Evolutionary conservation across 2,113 vertebrate species (phyloP).

Genomic region (Petrocephalus microphthalmus): DNA sequence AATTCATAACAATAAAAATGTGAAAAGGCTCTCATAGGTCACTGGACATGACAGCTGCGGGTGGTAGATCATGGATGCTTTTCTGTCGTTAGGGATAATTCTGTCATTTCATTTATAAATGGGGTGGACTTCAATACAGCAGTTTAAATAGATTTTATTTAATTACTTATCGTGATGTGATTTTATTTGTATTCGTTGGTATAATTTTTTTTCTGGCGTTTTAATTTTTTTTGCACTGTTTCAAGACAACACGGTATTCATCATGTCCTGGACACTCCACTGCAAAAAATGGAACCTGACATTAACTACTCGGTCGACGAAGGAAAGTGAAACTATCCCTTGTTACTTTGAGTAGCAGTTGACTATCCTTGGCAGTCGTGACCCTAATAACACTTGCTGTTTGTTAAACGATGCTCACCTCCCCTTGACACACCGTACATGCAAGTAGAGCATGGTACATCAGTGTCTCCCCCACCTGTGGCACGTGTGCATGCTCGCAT

Average conservation of each 20-base stretch:
- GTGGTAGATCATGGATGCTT: background rate
- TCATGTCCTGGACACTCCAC: background rate
- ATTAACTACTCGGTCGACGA: background rate
- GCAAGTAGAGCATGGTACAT: background rate
- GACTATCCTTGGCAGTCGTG: background rate
- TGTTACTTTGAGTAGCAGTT: background rate
- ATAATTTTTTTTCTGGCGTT: background rate
- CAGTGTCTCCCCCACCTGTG: background rate
- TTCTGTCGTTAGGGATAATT: background rate
- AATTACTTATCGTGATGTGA: background rate
- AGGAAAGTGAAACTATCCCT: background rate
- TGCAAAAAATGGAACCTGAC: background rate
- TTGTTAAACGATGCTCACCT: background rate
- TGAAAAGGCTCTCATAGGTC: background rate
- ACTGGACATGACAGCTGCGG: background rate
- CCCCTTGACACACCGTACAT: background rate
- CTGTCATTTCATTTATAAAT: background rate
- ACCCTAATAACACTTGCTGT: background rate
- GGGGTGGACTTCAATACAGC: background rate
- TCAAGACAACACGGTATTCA: background rate
- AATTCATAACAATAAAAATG: slow-evolving; percentile 23
- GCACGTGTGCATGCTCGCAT: background rate
- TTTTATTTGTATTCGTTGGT: background rate
- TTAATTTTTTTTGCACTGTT: background rate
- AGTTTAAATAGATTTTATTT: background rate